A percentile compares a stretch with the other conserved stretches of the same genome.
Conservation (phyloP, 2,888 invertebrate genomes). For the Mylabris sibirica region DNA sequence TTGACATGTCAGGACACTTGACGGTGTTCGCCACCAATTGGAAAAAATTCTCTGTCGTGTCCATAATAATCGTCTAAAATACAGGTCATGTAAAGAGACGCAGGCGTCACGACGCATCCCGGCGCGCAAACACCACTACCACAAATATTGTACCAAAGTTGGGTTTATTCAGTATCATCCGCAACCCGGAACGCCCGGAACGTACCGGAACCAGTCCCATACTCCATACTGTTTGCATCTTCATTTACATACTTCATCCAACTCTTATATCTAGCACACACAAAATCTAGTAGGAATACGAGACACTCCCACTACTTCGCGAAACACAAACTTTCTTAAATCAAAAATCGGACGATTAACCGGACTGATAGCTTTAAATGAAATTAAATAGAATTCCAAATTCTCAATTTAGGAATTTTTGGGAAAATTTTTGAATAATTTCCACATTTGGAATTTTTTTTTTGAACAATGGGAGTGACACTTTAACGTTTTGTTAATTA, state of each 20-base stretch:
- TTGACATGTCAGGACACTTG: slow-evolving; percentile 1
- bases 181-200: slow-evolving; percentile 37
- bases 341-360: slow-evolving; percentile 19
- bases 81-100: not conserved
- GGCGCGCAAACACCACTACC: slow-evolving; percentile 30
- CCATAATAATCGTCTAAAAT: not conserved
- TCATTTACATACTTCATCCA: too few relatives aligned
- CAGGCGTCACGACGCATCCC: slow-evolving; percentile 36
- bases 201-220: slow-evolving; percentile 26
- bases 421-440: not conserved
- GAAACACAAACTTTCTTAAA: not conserved
- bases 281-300: slow-evolving; percentile 7
- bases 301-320: slow-evolving; percentile 36
- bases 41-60: not conserved
- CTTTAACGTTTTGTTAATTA: slow-evolving; percentile 19
- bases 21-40: not conserved
- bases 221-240: not conserved
- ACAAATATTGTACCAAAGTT: slow-evolving; percentile 29
- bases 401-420: not conserved
- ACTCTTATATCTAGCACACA: not conserved
- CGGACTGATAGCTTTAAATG: slow-evolving; percentile 8
- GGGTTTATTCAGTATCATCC: slow-evolving; percentile 31
- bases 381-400: slow-evolving; percentile 13
- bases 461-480: slow-evolving; percentile 30
- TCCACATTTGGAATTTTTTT: not conserved